phyloP scores from a whole-genome alignment of 1,140 invertebrate species.

The Cotesia vestalis region DNA sequence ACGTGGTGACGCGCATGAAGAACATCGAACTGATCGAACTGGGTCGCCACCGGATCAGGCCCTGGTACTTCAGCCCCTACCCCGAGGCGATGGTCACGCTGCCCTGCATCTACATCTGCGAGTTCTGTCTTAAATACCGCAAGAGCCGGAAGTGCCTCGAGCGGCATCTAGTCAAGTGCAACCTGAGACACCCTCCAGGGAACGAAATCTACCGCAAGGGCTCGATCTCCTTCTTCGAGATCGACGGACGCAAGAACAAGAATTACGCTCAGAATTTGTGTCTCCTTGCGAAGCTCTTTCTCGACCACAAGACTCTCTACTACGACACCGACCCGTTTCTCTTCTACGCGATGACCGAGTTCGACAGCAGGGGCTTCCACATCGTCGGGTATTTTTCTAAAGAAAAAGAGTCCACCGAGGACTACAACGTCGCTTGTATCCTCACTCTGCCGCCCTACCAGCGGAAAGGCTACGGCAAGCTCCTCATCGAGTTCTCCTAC shows the following conservation, averaged over 20 bases:
- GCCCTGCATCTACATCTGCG: slow-evolving; percentile 96
- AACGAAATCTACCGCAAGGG: slow-evolving; percentile 98
- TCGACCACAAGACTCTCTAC: slow-evolving; percentile 99
- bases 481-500: slow-evolving; percentile 99
- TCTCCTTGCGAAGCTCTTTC: slow-evolving; percentile 95
- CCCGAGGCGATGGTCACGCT: slow-evolving; percentile 94
- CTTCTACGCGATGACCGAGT: slow-evolving; percentile 99
- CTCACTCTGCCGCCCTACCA: slow-evolving; percentile 98
- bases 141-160: slow-evolving; percentile 96
- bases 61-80: slow-evolving; percentile 99
- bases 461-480: slow-evolving; percentile 97
- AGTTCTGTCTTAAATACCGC: slow-evolving; percentile 98
- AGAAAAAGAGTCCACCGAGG: slow-evolving; percentile 99
- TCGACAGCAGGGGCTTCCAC: slow-evolving; percentile 86
- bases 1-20: slow-evolving; percentile 96
- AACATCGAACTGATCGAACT: slow-evolving; percentile 97
- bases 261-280: slow-evolving; percentile 99
- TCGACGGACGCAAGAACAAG: slow-evolving; percentile 98
- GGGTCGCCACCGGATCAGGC: slow-evolving; percentile 90
- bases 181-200: slow-evolving; percentile 94
- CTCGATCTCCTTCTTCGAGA: slow-evolving; percentile 98
- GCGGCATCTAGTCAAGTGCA: slow-evolving; percentile 94
- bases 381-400: slow-evolving; percentile 99
- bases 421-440: slow-evolving; percentile 99
- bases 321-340: slow-evolving; percentile 99